Conservation (phyloP, 2,113 vertebrate species). For the Chinchilla lanigera region DNA sequence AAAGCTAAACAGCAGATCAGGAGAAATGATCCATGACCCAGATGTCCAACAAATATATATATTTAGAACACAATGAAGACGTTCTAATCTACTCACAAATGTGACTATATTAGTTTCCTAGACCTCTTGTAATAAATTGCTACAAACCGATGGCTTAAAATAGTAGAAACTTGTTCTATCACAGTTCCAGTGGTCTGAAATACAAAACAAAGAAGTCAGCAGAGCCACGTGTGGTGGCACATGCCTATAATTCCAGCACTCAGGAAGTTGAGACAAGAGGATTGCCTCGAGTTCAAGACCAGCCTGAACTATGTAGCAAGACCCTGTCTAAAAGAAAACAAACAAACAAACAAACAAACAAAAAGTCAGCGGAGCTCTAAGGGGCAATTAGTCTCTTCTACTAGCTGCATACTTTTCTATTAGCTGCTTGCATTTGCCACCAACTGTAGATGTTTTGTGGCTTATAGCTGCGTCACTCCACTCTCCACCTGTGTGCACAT, state of each 20-base stretch:
- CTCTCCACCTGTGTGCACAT: background rate
- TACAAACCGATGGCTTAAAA: constrained; percentile 18
- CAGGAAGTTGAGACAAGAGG: background rate
- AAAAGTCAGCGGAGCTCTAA: background rate
- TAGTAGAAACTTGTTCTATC: background rate
- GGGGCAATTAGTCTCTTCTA: background rate
- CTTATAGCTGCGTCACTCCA: background rate
- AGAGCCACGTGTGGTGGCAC: background rate
- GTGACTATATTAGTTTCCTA: background rate
- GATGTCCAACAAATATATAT: background rate
- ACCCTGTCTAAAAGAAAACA: background rate
- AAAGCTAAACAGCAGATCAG: background rate
- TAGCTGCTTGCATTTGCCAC: background rate
- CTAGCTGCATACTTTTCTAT: background rate
- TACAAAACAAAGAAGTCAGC: background rate
- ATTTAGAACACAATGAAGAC: constrained; percentile 1
- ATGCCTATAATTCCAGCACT: background rate
- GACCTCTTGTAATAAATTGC: background rate
- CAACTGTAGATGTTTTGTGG: background rate
- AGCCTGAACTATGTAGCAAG: background rate
- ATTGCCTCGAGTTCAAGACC: background rate
- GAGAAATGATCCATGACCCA: background rate
- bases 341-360: background rate
- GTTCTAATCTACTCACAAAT: background rate
- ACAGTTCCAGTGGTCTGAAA: background rate